Evolutionary conservation across 2,888 invertebrate species (phyloP), one percentile per base, ranked within the genome.

Genomic region (Drosophila bunnanda): DNA sequence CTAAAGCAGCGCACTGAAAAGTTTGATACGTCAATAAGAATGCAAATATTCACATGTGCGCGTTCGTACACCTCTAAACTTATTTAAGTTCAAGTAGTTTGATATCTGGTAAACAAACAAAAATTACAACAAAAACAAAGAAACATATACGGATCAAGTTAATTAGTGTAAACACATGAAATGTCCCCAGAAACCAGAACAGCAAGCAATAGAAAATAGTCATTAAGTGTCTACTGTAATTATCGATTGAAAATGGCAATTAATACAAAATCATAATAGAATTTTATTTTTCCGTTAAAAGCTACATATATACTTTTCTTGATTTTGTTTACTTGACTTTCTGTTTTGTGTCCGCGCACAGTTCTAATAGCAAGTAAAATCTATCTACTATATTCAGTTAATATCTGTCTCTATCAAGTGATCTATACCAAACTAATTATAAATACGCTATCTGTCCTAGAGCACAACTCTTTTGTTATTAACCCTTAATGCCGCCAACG

Each of bases 161-260:
- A 62, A 81, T 55, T 82, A 85, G 76, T 76, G 64, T 78, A 76
- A 80, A 82, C 75, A 76, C 75, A 58, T 67, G 75, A 48, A 67
- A 17, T 67, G 56, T 68, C 52, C 44, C 50, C 13, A 36, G 58
- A 20, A 44, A 60, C 57, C 48, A 71, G 44, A 65, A 48, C 43
- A 59, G 44, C 48, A 64, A 62, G 39, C 54, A 58, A 46, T 43
- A 82, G 67, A 43, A 74, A 50, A 55, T 59, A 82, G 77, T 86
- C 76, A 77, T 80, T 80, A 80, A 88, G 78, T 88, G 80, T 88
- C 77, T 82, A 77, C 54, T 77, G 60, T 83, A 82, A 82, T 82
- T 82, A 82, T 75, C 54, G 73, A 88, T 50, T 84, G 70, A 73
- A 77, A 73, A 87, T 88, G 85, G 79, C 75, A 81, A 79, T 88